Conservation (phyloP, 2,888 invertebrate species). For the Amblyjoppa proteus region DNA sequence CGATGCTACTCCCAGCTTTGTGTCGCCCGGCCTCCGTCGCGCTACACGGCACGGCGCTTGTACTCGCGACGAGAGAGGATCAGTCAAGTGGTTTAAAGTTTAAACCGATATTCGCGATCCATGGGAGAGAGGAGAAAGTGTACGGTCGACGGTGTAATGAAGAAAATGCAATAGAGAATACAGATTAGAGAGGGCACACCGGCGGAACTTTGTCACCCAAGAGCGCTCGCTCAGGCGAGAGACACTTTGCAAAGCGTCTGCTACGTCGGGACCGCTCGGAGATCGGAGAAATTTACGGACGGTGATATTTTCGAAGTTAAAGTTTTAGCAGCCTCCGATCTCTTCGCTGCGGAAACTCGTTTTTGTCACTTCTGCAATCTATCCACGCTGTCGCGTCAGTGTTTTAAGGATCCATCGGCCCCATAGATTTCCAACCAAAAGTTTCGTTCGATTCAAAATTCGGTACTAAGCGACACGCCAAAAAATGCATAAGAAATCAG, state of each 20-base stretch:
- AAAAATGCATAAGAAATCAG: too few relatives aligned
- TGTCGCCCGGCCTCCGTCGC: constrained; percentile 25
- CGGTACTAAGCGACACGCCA: too few relatives aligned
- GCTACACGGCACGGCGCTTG: background rate
- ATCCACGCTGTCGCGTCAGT: background rate
- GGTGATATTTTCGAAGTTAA: background rate
- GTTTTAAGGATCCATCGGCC: background rate
- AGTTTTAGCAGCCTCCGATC: background rate
- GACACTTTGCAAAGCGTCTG: background rate
- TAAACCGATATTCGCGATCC: constrained; percentile 46
- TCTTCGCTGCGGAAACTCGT: background rate
- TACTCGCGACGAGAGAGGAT: constrained; percentile 36
- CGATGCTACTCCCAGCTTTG: constrained; percentile 48
- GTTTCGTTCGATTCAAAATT: too few relatives aligned
- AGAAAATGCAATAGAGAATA: constrained; percentile 14
- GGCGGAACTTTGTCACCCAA: background rate
- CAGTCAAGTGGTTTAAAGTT: constrained; percentile 60
- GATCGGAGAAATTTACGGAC: background rate
- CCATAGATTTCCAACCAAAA: too few relatives aligned
- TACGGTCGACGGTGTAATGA: constrained; percentile 10
- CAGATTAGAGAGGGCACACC: background rate
- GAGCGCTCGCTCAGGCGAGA: background rate
- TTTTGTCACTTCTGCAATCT: background rate
- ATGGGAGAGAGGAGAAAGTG: background rate
- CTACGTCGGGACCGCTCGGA: background rate